Evolutionary conservation across 1,140 invertebrate species (phyloP).

Genomic region (Philopotamus ludificatus): DNA sequence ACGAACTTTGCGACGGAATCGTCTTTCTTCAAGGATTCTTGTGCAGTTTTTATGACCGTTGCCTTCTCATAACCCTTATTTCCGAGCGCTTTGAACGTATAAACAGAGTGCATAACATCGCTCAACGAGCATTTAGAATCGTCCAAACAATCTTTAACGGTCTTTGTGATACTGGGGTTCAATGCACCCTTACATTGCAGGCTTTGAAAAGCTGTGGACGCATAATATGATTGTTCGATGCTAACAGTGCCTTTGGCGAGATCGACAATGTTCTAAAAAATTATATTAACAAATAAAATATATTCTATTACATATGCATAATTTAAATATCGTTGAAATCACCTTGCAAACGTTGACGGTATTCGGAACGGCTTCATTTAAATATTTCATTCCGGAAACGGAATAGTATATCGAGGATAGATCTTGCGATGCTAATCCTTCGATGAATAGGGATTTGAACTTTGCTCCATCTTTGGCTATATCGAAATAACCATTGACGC

Average conservation of each 20-base stretch:
- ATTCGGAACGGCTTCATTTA: slow-evolving; percentile 50
- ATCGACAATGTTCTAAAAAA: slow-evolving; percentile 15
- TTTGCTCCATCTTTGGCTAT: slow-evolving; percentile 50
- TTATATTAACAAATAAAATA: not conserved
- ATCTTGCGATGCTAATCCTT: slow-evolving; percentile 50
- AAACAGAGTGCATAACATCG: slow-evolving; percentile 51
- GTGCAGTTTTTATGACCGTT: slow-evolving; percentile 64
- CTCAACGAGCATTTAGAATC: slow-evolving; percentile 47
- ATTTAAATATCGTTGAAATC: not conserved
- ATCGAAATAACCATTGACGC: slow-evolving; percentile 49
- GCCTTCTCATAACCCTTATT: slow-evolving; percentile 53
- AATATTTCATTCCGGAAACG: slow-evolving; percentile 48
- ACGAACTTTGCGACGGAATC: slow-evolving; percentile 70
- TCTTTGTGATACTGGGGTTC: slow-evolving; percentile 45
- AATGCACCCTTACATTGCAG: slow-evolving; percentile 49
- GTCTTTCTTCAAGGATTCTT: slow-evolving; percentile 72
- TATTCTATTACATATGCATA: not conserved
- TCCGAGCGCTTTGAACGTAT: slow-evolving; percentile 50
- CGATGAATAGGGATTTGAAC: slow-evolving; percentile 50
- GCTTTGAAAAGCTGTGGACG: slow-evolving; percentile 47
- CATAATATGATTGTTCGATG: slow-evolving; percentile 51
- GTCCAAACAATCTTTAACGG: slow-evolving; percentile 45
- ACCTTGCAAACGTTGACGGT: slow-evolving; percentile 48
- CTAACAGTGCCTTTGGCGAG: slow-evolving; percentile 46
- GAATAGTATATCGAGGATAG: slow-evolving; percentile 48